Evolutionary conservation across 2,888 invertebrate species (phyloP).

Genomic region (Pyralis farinalis): DNA sequence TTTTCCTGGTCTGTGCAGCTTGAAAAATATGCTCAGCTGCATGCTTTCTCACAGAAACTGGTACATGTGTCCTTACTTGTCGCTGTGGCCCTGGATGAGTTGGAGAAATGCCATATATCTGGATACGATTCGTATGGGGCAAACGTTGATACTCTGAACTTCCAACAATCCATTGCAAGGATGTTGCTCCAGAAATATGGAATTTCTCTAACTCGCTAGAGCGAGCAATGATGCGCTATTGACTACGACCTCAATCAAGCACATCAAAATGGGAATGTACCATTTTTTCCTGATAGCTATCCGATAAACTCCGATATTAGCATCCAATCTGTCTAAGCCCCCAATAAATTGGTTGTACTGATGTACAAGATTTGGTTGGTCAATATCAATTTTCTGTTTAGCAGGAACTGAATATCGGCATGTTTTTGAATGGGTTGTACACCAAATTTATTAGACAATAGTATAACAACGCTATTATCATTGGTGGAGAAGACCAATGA

Average conservation of each 20-base stretch:
- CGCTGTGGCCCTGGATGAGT: too few species aligned
- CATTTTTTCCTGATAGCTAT: conserved; percentile 6
- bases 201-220: too few species aligned
- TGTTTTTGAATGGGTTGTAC: conserved; percentile 14
- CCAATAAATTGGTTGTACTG: conserved; percentile 6
- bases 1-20: too few species aligned
- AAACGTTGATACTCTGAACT: too few species aligned
- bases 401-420: conserved; percentile 13
- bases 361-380: conserved; percentile 12
- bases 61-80: too few species aligned
- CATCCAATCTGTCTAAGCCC: conserved; percentile 1
- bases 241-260: background rate
- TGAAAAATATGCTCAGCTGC: too few species aligned
- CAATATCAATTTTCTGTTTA: conserved; percentile 1
- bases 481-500: conserved; percentile 1
- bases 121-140: too few species aligned
- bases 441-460: conserved; percentile 17
- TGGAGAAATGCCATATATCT: too few species aligned
- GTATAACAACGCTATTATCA: conserved; percentile 18
- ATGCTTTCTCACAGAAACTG: too few species aligned
- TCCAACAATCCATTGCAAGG: too few species aligned
- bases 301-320: background rate
- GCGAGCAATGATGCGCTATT: background rate
- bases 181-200: too few species aligned
- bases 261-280: conserved; percentile 1